Evolutionary conservation across 2,797 vertebrate species (phyloP), one percentile per base, ranked within the genome.

Genomic region (Scarus forsteni): DNA sequence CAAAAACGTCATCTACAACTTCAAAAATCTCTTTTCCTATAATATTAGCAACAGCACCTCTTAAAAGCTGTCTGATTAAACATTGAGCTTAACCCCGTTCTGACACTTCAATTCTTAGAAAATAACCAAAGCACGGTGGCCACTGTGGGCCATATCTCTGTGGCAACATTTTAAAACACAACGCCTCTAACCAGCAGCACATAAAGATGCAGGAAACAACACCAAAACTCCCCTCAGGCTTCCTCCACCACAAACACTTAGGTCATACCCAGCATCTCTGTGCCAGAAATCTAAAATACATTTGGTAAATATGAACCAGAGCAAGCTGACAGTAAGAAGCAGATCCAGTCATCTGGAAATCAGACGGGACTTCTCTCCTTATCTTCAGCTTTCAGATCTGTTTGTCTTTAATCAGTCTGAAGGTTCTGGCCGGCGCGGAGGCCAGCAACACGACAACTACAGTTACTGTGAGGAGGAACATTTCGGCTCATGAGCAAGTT

Each of bases 121-220:
- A 54, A 27, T 5, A 44, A 44, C 5, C 12, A 44, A 12, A 44
- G 43, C 43, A 15, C 1, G 66, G 57, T 61, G 75, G 60, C 65
- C 65, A 61, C 61, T 40, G 51, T 78, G 75, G 81, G 75, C 50
- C 46, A 51, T 80, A 80, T 69, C 79, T 83, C 60, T 76, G 78
- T 69, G 60, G 75, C 66, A 68, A 50, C 67, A 66, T 42, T 75
- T 27, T 27, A 27, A 27, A 27, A 27, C 27, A 27, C 27, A 27
- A 83, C 72, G 85, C 84, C 79, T 88, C 67, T 60, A 83, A 79
- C 71, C 69, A 80, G 5, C 51, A 75, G 58, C 77, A 80, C 64
- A 73, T 68, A 74, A 59, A 72, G 66, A 75, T 45, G 9, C 65
- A 19, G n/a, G 36, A 68, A 57, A 16, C 53, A 81, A 53, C 55